A percentile compares a stretch with the other conserved stretches of the same genome.
Conservation (phyloP, 1,140 invertebrate genomes). For the Meteorus sp. region DNA sequence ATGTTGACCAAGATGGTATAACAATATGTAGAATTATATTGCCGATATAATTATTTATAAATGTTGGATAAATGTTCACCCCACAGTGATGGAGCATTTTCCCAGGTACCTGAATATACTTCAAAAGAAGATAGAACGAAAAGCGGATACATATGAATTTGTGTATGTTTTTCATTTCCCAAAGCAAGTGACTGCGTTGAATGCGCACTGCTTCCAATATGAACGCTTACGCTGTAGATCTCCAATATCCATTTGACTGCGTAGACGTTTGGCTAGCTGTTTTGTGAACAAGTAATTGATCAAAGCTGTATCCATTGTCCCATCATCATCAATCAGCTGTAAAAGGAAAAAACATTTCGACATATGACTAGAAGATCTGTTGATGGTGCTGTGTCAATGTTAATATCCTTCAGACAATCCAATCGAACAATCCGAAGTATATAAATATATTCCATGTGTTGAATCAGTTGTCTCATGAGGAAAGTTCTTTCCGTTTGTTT, state of each 20-base stretch:
- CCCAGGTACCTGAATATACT: too few species aligned
- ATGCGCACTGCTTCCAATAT: slow-evolving; percentile 69
- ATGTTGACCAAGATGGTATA: too few species aligned
- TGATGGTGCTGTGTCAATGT: background rate
- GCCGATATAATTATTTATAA: too few species aligned
- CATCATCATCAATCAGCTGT: slow-evolving; percentile 58
- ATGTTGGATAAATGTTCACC: too few species aligned
- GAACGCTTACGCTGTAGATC: slow-evolving; percentile 64
- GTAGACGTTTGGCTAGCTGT: slow-evolving; percentile 61
- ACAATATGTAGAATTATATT: too few species aligned
- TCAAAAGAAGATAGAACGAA: background rate
- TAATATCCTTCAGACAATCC: too few species aligned
- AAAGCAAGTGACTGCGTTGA: slow-evolving; percentile 69
- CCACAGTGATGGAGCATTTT: too few species aligned
- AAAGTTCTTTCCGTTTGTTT: too few species aligned
- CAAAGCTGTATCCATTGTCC: slow-evolving; percentile 58
- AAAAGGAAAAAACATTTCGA: slow-evolving; percentile 18
- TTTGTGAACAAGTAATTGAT: slow-evolving; percentile 65
- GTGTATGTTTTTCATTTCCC: slow-evolving; percentile 50
- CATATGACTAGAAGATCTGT: background rate
- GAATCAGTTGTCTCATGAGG: too few species aligned
- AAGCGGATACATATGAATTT: background rate
- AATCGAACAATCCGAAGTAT: too few species aligned
- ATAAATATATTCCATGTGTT: too few species aligned
- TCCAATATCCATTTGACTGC: slow-evolving; percentile 55